Evolutionary conservation across 2,888 invertebrate species (phyloP).

Genomic region (Rapana venosa): DNA sequence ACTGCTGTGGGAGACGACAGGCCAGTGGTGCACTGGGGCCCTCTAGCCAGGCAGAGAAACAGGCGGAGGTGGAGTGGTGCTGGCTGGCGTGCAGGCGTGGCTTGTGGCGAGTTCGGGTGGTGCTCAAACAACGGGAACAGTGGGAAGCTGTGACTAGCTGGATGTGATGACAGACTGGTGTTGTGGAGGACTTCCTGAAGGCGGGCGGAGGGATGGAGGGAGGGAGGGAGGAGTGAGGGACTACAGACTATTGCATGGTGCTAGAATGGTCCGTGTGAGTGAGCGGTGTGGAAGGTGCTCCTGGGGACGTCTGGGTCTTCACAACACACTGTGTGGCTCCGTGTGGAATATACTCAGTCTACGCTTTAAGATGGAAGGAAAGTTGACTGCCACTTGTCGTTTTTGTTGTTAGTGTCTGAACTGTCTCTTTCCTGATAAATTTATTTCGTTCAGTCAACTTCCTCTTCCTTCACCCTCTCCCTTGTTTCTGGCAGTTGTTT

Average conservation of each 20-base stretch:
- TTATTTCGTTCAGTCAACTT: neutral
- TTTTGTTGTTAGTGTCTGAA: neutral
- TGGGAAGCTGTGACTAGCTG: too few species aligned
- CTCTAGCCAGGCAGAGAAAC: neutral
- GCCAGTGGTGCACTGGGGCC: neutral
- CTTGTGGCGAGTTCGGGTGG: neutral
- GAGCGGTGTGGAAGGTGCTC: neutral
- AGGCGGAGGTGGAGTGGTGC: neutral
- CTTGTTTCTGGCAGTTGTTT: neutral
- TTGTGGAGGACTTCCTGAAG: neutral
- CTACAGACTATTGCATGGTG: constrained; percentile 34
- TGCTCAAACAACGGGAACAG: neutral
- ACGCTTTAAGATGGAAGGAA: neutral
- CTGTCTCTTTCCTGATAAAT: neutral
- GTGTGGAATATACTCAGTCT: constrained; percentile 4
- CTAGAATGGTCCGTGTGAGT: constrained; percentile 31
- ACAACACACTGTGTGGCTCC: neutral
- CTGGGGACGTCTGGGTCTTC: neutral
- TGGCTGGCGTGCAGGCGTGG: too few species aligned
- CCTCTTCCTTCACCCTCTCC: neutral
- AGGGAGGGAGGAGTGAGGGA: neutral
- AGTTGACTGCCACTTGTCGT: neutral
- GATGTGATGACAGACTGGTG: neutral
- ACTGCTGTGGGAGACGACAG: neutral
- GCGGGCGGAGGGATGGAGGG: neutral